Percentiles rank a stretch among this genome's conserved stretches.
These are phyloP conservation scores for Nephrotoma guestfalica DNA, from an alignment of 2,888 invertebrate genomes.

Conservation along the genomic window DNA sequence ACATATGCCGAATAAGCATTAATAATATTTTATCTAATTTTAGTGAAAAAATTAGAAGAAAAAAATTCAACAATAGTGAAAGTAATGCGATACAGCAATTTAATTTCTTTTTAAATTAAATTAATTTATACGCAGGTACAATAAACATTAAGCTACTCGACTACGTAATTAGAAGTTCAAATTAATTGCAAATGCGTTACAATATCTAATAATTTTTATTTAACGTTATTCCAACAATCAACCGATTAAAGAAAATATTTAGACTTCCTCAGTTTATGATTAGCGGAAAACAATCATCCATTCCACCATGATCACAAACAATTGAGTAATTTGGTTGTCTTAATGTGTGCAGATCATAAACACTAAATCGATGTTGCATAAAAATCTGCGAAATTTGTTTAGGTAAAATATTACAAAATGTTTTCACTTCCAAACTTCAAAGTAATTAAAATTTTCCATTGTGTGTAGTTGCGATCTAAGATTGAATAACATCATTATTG, in stretches of 20 bases:
- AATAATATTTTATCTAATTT: background rate
- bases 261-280: too few relatives aligned
- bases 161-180: background rate
- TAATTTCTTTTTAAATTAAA: background rate
- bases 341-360: background rate
- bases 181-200: background rate
- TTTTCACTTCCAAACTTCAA: background rate
- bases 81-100: background rate
- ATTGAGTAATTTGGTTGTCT: background rate
- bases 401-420: too few relatives aligned
- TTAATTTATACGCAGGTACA: background rate
- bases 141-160: background rate
- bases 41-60: background rate
- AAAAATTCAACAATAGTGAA: background rate
- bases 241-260: too few relatives aligned
- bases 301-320: background rate
- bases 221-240: too few relatives aligned
- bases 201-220: too few relatives aligned
- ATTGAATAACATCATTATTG: background rate
- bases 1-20: background rate
- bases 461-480: background rate
- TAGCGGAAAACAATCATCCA: too few relatives aligned
- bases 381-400: background rate
- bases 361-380: background rate
- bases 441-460: background rate